Percentiles rank a stretch among this genome's conserved stretches.
phyloP scores from a whole-genome alignment of 2,888 invertebrate species.

The Perithous albicinctus region DNA sequence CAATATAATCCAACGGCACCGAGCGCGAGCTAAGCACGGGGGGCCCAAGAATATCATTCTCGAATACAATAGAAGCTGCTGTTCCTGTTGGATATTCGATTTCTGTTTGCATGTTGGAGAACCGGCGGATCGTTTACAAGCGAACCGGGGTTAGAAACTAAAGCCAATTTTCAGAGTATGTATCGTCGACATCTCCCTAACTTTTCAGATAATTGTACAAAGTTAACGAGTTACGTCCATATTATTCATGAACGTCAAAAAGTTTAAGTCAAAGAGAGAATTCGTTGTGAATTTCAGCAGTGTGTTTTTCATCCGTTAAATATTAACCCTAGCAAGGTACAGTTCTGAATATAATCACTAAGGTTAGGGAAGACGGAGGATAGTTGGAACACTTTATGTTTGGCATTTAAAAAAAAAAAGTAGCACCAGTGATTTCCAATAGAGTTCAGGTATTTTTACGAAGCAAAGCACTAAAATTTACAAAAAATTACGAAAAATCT shows the following conservation, averaged over 20 bases:
- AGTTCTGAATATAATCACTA: too few species aligned
- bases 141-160: slow-evolving; percentile 8
- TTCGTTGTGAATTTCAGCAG: not conserved
- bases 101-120: not conserved
- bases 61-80: slow-evolving; percentile 20
- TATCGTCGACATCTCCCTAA: not conserved
- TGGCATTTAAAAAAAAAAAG: too few species aligned
- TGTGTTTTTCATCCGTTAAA: too few species aligned
- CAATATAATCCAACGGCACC: slow-evolving; percentile 3
- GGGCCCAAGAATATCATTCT: slow-evolving; percentile 15
- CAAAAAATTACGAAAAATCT: too few species aligned
- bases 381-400: too few species aligned
- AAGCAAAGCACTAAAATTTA: too few species aligned
- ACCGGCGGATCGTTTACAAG: not conserved
- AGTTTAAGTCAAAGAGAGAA: not conserved
- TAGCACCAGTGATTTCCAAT: too few species aligned
- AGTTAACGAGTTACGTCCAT: not conserved
- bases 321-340: too few species aligned
- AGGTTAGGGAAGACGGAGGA: too few species aligned
- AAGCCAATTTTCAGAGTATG: not conserved
- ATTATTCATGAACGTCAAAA: not conserved
- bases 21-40: slow-evolving; percentile 7
- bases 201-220: not conserved
- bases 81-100: slow-evolving; percentile 37
- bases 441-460: too few species aligned